Base-by-base conservation (phyloP, 2,888 invertebrate species). In the Xestia sexstrigata region DNA sequence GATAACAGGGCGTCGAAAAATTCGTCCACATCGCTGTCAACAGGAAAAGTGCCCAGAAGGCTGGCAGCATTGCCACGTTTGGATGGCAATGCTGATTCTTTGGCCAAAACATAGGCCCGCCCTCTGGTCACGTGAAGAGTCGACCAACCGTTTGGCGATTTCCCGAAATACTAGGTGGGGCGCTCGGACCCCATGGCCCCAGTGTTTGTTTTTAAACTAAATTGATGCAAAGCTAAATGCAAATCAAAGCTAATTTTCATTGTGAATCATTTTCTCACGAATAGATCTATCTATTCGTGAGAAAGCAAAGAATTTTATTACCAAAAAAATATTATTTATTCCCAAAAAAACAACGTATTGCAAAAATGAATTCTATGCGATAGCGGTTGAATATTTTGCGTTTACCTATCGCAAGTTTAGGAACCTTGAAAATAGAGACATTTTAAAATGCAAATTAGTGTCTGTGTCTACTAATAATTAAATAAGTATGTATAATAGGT, bases 391-490 rank as follows among this genome's bases (percentile, higher is more conserved):
- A 88, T 89, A 87, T 81, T 86, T 86, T 79, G 72, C 68, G 76
- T 87, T n/a, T n/a, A n/a, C n/a, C 76, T 84, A 88, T 88, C 84
- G 77, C 87, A 68, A 82, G 69, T 81, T 83, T 76, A 79, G 68
- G 87, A 86, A 87, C 91, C 92, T 92, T 92, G 91, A 86, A 88
- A 90, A 89, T 88, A 89, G 86, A 89, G 87, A 88, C 90, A 90
- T 92, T 92, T 92, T 88, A 90, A 91, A 89, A 91, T 91, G 90
- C 89, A 90, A 92, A 92, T 91, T 76, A 81, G 75, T 76, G 87
- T 89, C 91, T 90, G 89, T 89, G 84, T 87, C 86, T 86, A 85
- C 76, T 77, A 86, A 90, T 90, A 88, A 92, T 89, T 88, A 88
- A 81, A 74, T 82, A 69, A 74, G 70, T 81, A 72, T 72, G 52